A percentile compares a stretch with the other conserved stretches of the same genome.
These are phyloP conservation scores for Drosophila santomea DNA, from an alignment of 1,140 invertebrate species.

Conservation along the genomic window DNA sequence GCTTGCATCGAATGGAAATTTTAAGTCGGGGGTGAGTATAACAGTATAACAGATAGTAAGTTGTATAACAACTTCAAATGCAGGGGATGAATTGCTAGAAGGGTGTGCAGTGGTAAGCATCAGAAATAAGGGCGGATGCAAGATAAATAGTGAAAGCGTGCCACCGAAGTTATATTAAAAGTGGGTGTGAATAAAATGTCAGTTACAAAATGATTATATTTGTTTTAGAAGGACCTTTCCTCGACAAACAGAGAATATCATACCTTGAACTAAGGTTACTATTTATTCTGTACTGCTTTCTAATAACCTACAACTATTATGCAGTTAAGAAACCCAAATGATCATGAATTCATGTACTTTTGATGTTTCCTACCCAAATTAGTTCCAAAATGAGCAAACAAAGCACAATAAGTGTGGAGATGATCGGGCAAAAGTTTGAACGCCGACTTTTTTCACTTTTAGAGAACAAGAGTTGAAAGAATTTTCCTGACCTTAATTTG, in stretches of 20 bases:
- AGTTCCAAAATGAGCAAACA: slow-evolving; percentile 11
- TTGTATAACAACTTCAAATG: not conserved
- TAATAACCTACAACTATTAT: too few species aligned
- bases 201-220: not conserved
- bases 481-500: slow-evolving; percentile 30
- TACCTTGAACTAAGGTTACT: too few species aligned
- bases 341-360: slow-evolving; percentile 2
- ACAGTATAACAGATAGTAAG: not conserved
- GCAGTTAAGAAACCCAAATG: too few species aligned
- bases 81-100: not conserved
- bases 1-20: not conserved
- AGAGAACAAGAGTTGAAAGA: not conserved
- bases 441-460: not conserved
- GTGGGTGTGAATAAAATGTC: not conserved
- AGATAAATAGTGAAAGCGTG: not conserved
- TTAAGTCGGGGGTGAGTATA: not conserved
- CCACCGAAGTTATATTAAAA: not conserved
- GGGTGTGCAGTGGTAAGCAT: not conserved
- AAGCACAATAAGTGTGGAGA: slow-evolving; percentile 1
- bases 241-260: too few species aligned
- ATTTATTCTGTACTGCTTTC: not conserved
- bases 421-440: slow-evolving; percentile 15
- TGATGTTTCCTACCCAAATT: slow-evolving; percentile 10
- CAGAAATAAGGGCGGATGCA: not conserved
- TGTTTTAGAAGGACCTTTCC: not conserved